Conservation (phyloP, 2,888 invertebrate species). For the Axea sp. region DNA sequence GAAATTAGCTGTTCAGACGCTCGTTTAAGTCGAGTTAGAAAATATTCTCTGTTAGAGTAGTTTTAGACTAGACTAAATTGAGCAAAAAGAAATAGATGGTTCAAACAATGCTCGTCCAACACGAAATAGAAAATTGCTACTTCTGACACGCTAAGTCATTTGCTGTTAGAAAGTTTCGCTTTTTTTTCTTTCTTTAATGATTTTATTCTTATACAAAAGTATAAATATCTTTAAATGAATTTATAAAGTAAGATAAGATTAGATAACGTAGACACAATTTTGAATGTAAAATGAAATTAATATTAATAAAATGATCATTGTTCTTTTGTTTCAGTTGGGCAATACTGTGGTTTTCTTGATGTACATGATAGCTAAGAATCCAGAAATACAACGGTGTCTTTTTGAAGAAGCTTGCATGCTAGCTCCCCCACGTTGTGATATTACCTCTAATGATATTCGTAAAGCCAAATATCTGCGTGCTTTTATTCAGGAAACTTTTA, state of each 20-base stretch:
- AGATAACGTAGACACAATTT: no score
- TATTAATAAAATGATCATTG: no score
- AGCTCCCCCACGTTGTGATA: conserved; percentile 81
- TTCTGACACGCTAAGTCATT: conserved; percentile 21
- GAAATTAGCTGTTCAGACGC: neutral
- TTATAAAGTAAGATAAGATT: no score
- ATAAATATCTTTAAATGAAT: no score
- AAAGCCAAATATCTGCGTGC: conserved; percentile 88
- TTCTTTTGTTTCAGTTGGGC: conserved; percentile 82
- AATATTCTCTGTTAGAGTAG: conserved; percentile 3
- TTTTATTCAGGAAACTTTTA: conserved; percentile 88
- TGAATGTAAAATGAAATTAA: no score
- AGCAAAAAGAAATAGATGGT: conserved; percentile 2
- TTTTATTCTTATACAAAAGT: no score
- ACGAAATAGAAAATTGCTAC: conserved; percentile 39
- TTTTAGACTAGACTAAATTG: conserved; percentile 13
- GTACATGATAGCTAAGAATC: conserved; percentile 86
- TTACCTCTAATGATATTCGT: conserved; percentile 82
- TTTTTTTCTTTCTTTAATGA: no score
- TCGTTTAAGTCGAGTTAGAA: conserved; percentile 20
- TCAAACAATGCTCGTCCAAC: conserved; percentile 9
- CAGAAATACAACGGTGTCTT: conserved; percentile 84
- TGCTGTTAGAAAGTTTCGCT: conserved; percentile 28
- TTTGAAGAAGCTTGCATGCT: conserved; percentile 83
- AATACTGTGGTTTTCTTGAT: conserved; percentile 90